phyloP scores from a whole-genome alignment of 2,888 invertebrate genomes.

The Dasypogon diadema region DNA sequence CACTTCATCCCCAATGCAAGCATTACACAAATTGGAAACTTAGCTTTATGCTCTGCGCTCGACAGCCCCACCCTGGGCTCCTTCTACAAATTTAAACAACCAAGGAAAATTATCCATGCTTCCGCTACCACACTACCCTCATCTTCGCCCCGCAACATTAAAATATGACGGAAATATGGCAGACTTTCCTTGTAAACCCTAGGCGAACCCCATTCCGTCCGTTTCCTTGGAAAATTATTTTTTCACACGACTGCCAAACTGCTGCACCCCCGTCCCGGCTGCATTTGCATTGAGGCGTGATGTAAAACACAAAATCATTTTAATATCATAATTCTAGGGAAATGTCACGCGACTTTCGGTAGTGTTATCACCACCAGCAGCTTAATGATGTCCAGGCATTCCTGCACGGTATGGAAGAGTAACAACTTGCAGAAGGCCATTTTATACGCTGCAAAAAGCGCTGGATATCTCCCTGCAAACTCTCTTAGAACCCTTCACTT shows the following conservation, averaged over 20 bases:
- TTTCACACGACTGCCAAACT: neutral
- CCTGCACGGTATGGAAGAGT: too few species aligned
- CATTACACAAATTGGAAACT: conserved; percentile 13
- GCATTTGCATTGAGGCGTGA: conserved; percentile 15
- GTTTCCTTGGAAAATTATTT: neutral
- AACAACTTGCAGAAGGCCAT: neutral
- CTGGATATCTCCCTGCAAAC: neutral
- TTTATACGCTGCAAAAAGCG: neutral
- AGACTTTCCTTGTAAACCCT: neutral
- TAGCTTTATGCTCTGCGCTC: neutral
- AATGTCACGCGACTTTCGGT: conserved; percentile 22
- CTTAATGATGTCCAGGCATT: conserved; percentile 1
- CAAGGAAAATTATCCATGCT: neutral
- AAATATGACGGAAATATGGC: neutral
- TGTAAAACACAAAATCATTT: conserved; percentile 30
- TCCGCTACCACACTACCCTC: neutral
- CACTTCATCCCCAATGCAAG: neutral
- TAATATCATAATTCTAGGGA: conserved; percentile 19
- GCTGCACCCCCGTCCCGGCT: neutral
- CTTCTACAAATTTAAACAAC: conserved; percentile 22
- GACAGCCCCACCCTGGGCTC: neutral
- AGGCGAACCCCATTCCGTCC: too few species aligned
- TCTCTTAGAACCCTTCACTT: neutral
- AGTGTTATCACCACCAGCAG: neutral
- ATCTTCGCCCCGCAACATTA: neutral